These are phyloP conservation scores for Nesometra sesokonis DNA, from an alignment of 35 echinoderm and acorn worm genomes.

Conservation along the genomic window DNA sequence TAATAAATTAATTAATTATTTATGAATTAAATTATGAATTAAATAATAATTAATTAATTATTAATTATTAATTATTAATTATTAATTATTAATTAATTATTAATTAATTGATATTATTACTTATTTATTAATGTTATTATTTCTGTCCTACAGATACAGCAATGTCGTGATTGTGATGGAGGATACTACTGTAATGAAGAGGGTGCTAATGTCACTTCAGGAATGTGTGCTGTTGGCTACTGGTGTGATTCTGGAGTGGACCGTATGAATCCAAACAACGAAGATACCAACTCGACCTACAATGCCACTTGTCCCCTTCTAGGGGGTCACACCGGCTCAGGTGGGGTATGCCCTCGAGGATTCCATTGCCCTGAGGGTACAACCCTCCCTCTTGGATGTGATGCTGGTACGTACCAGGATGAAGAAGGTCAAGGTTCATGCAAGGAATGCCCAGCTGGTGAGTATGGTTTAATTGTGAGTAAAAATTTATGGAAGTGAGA, in stretches of 20 bases:
- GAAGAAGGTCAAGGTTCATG: constrained; percentile 68
- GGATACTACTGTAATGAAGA: constrained; percentile 67
- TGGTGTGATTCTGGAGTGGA: constrained; percentile 88
- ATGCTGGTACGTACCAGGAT: constrained; percentile 73
- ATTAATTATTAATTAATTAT: too few relatives aligned
- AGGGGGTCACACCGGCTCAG: constrained; percentile 79
- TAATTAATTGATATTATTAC: too few relatives aligned
- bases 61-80: too few relatives aligned
- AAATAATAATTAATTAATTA: too few relatives aligned
- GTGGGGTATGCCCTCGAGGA: constrained; percentile 76
- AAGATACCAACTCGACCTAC: constrained; percentile 70
- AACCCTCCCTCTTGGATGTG: constrained; percentile 58
- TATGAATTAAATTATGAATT: too few relatives aligned
- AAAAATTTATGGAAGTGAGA: too few relatives aligned
- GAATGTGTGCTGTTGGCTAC: constrained; percentile 66
- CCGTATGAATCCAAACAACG: constrained; percentile 53
- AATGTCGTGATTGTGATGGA: constrained; percentile 80
- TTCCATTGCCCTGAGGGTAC: constrained; percentile 63
- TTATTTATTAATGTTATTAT: background rate
- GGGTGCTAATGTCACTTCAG: constrained; percentile 46
- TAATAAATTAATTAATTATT: too few relatives aligned
- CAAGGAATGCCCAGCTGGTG: constrained; percentile 67
- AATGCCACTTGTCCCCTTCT: constrained; percentile 76
- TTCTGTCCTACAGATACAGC: constrained; percentile 33
- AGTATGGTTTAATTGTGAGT: too few relatives aligned